Percentiles rank a stretch among this genome's conserved stretches.
These are phyloP conservation scores for Drosophila conformis DNA, from an alignment of 2,888 invertebrate species.

Conservation along the genomic window DNA sequence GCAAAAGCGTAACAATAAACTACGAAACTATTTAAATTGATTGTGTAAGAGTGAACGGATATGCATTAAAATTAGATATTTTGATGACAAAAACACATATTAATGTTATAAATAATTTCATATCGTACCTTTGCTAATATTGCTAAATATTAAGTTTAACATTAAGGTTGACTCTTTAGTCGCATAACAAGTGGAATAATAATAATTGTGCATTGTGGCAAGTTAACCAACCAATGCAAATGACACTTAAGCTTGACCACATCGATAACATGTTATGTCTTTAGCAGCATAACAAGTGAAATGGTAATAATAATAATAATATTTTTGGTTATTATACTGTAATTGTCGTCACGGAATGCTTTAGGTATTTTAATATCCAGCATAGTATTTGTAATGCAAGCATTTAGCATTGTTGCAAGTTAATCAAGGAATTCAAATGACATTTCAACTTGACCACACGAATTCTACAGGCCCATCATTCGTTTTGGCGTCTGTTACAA, in stretches of 20 bases:
- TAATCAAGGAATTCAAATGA: constrained; percentile 7
- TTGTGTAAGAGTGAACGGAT: neutral
- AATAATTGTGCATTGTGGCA: neutral
- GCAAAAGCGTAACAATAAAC: neutral
- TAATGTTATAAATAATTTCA: neutral
- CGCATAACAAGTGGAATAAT: neutral
- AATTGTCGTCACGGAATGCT: too few species aligned
- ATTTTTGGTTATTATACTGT: neutral
- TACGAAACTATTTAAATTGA: neutral
- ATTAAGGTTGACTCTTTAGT: neutral
- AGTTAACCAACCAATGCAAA: neutral
- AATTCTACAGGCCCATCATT: neutral
- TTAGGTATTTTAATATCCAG: neutral
- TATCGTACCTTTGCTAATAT: neutral
- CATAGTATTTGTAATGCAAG: neutral
- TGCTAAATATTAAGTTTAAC: neutral
- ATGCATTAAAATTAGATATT: neutral
- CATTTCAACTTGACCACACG: constrained; percentile 31
- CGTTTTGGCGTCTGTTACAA: constrained; percentile 18
- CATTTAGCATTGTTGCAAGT: constrained; percentile 1
- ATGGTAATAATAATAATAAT: neutral
- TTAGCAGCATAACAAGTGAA: neutral
- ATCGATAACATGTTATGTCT: neutral
- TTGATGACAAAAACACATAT: neutral
- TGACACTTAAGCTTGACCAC: neutral